phyloP scores from a whole-genome alignment of 2,888 invertebrate species.

The Drosophila melanosoma region DNA sequence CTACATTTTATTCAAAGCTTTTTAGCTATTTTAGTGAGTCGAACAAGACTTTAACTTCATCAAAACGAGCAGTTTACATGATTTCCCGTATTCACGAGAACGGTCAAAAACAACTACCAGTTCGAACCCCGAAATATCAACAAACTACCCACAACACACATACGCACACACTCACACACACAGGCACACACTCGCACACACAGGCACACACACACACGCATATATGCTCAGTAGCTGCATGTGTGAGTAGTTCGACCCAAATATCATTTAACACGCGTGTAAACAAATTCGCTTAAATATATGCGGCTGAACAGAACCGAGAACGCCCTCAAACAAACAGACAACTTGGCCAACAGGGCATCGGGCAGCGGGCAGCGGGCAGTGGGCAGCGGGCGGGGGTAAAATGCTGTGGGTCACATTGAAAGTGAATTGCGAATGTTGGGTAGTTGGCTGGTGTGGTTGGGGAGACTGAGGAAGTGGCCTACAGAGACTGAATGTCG shows the following conservation, averaged over 20 bases:
- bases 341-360: slow-evolving; percentile 28
- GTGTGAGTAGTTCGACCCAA: slow-evolving; percentile 34
- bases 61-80: slow-evolving; percentile 29
- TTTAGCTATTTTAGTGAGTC: slow-evolving; percentile 5
- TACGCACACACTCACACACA: not conserved
- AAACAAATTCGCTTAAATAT: slow-evolving; percentile 56
- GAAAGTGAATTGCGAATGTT: slow-evolving; percentile 20
- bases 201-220: too few species aligned
- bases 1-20: not conserved
- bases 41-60: slow-evolving; percentile 32
- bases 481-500: not conserved
- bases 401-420: slow-evolving; percentile 16
- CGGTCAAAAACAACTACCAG: slow-evolving; percentile 11
- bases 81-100: not conserved
- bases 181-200: not conserved
- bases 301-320: slow-evolving; percentile 32
- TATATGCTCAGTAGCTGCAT: slow-evolving; percentile 16
- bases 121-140: slow-evolving; percentile 8
- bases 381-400: not conserved
- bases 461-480: not conserved
- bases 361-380: not conserved
- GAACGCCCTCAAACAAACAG: slow-evolving; percentile 40
- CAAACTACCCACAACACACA: not conserved
- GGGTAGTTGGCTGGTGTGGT: too few species aligned
- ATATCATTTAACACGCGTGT: slow-evolving; percentile 66